These are phyloP conservation scores for Leiothrix lutea DNA, from an alignment of 2,113 vertebrate genomes.

Conservation along the genomic window DNA sequence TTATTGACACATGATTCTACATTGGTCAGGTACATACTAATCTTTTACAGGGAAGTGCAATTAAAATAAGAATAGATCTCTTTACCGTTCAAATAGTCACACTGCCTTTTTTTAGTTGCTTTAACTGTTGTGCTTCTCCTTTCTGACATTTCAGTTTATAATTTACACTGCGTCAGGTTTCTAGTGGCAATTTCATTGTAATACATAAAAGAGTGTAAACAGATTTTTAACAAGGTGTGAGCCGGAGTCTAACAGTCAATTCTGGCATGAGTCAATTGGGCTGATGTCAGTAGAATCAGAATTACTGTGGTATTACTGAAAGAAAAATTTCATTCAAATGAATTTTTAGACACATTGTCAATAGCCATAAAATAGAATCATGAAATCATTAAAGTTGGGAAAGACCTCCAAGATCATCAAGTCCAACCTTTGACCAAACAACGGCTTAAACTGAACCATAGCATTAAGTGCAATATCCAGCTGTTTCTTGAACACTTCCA, in stretches of 20 bases:
- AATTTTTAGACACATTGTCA: not conserved
- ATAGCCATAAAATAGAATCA: not conserved
- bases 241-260: not conserved
- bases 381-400: not conserved
- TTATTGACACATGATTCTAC: not conserved
- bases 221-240: conserved; percentile 10
- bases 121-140: not conserved
- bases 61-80: not conserved
- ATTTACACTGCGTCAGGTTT: not conserved
- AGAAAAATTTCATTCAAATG: not conserved
- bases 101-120: not conserved
- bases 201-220: not conserved
- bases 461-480: not conserved
- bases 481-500: not conserved
- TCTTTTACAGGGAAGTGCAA: not conserved
- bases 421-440: not conserved
- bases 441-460: not conserved
- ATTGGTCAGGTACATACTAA: not conserved
- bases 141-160: not conserved
- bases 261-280: not conserved
- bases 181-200: not conserved
- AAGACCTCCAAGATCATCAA: not conserved
- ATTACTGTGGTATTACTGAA: not conserved
- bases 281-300: not conserved
- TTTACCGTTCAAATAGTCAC: not conserved